These are phyloP conservation scores for Oreochromis grahami DNA, from an alignment of 2,797 vertebrate species.

Conservation along the genomic window DNA sequence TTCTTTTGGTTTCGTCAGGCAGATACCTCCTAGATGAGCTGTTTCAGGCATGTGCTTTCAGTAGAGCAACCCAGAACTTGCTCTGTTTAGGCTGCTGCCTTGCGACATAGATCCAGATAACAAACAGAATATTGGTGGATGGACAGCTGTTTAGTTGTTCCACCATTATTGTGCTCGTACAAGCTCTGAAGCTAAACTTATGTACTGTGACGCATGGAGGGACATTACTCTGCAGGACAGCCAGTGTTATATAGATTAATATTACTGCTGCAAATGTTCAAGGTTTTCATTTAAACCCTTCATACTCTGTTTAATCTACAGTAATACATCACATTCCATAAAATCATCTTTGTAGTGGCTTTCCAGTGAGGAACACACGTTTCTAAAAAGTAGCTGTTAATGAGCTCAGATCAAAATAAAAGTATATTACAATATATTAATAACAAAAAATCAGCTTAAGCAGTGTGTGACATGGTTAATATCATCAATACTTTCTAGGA, in stretches of 20 bases:
- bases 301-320: not conserved
- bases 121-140: not conserved
- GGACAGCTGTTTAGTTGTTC: not conserved
- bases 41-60: not conserved
- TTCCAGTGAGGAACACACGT: not conserved
- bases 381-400: not conserved
- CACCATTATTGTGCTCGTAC: not conserved
- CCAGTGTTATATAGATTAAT: not conserved
- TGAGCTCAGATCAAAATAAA: not conserved
- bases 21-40: not conserved
- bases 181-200: accelerated
- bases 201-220: not conserved
- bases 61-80: not conserved
- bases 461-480: not conserved
- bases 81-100: not conserved
- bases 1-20: not conserved
- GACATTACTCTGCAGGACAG: not conserved
- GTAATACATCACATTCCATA: not conserved
- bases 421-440: not conserved
- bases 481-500: not conserved
- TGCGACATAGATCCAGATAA: not conserved
- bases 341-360: not conserved
- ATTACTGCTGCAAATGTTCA: not conserved
- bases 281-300: not conserved
- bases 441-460: not conserved